Conservation (phyloP, 2,888 invertebrate genomes). For the Noctua janthe region DNA sequence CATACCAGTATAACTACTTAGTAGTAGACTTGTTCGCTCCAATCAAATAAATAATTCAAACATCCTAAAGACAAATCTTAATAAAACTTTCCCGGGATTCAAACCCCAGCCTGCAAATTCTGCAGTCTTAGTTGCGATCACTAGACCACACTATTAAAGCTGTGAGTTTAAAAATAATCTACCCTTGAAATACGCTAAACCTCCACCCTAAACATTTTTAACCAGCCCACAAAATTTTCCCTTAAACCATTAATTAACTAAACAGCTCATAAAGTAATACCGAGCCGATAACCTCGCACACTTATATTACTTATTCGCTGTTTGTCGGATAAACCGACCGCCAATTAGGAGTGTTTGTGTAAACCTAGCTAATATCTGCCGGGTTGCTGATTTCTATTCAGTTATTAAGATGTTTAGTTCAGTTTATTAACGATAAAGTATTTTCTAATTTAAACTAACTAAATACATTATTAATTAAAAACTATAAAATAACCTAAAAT, state of each 20-base stretch:
- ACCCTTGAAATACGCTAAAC: neutral
- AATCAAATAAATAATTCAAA: neutral
- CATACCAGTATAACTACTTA: neutral
- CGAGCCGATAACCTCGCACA: slow-evolving; percentile 36
- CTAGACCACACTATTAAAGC: neutral
- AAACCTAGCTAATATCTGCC: slow-evolving; percentile 35
- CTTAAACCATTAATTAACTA: slow-evolving; percentile 19
- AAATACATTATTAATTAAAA: too few relatives aligned
- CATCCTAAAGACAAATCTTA: neutral
- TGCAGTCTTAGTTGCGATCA: neutral
- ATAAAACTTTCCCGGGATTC: neutral
- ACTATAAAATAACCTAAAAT: too few relatives aligned
- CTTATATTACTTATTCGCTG: slow-evolving; percentile 27
- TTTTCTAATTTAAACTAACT: too few relatives aligned
- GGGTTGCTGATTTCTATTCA: slow-evolving; percentile 1
- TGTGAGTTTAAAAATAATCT: neutral
- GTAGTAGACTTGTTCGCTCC: neutral
- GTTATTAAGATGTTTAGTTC: neutral
- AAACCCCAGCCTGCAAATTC: neutral
- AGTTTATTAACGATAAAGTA: slow-evolving; percentile 1
- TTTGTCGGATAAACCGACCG: slow-evolving; percentile 29
- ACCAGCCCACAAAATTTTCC: neutral
- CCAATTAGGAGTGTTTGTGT: slow-evolving; percentile 47
- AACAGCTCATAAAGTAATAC: slow-evolving; percentile 29
- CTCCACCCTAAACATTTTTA: slow-evolving; percentile 10